Conservation (phyloP, 1,140 invertebrate species). For the Pachypsylla venusta region DNA sequence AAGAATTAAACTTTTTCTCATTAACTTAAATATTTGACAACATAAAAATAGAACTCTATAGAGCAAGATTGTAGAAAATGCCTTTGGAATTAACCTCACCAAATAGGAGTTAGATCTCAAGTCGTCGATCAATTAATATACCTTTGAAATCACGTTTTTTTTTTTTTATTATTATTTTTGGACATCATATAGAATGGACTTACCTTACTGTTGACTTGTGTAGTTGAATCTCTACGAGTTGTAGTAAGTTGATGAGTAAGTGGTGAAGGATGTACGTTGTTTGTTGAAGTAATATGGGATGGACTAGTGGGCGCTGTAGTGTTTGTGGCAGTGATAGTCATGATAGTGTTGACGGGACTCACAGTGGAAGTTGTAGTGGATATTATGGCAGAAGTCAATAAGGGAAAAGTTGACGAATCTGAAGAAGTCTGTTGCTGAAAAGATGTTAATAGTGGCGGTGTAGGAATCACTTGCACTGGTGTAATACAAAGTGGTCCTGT, state of each 20-base stretch:
- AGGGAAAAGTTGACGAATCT: conserved; percentile 26
- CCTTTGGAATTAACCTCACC: too few species aligned
- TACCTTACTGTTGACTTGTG: conserved; percentile 42
- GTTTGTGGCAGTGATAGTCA: conserved; percentile 30
- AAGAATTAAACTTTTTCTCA: too few species aligned
- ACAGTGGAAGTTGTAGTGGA: conserved; percentile 30
- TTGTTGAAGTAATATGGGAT: conserved; percentile 14
- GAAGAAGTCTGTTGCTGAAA: conserved; percentile 23
- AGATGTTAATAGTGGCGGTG: conserved; percentile 46
- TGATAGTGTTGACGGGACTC: conserved; percentile 22
- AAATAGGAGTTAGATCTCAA: too few species aligned
- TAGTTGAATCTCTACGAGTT: conserved; percentile 63
- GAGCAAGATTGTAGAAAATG: too few species aligned
- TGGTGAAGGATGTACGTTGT: too few species aligned
- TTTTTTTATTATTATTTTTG: too few species aligned
- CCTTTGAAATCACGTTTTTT: too few species aligned
- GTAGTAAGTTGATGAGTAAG: conserved; percentile 39
- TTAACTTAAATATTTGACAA: too few species aligned
- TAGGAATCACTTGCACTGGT: conserved; percentile 41
- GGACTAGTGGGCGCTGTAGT: conserved; percentile 16
- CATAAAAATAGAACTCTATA: too few species aligned
- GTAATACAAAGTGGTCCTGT: conserved; percentile 41
- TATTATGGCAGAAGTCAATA: conserved; percentile 25
- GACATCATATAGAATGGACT: background rate
- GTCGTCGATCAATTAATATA: too few species aligned